phyloP scores from a whole-genome alignment of 2,113 vertebrate species.

The Zonotrichia leucophrys region DNA sequence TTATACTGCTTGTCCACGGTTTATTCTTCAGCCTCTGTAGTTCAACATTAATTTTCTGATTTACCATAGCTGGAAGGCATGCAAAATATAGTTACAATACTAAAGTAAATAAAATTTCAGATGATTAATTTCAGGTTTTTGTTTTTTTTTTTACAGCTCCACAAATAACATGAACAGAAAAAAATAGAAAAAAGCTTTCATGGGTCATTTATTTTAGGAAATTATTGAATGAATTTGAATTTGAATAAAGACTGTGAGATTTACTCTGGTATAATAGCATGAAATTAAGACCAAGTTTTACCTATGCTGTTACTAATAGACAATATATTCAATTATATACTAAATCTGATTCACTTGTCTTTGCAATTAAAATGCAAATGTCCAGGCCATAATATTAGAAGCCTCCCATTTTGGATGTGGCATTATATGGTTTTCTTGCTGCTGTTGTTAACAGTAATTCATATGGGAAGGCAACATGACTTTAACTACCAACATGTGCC shows the following conservation, averaged over 20 bases:
- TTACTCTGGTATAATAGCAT: neutral
- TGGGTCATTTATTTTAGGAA: neutral
- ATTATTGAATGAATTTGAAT: neutral
- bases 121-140: neutral
- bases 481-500: neutral
- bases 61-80: neutral
- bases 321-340: neutral
- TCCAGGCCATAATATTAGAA: neutral
- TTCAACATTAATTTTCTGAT: neutral
- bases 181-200: neutral
- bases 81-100: neutral
- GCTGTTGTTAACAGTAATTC: neutral
- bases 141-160: no score
- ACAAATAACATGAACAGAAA: neutral
- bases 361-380: constrained; percentile 24
- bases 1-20: neutral
- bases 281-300: neutral
- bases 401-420: neutral
- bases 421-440: neutral
- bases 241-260: neutral
- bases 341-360: neutral
- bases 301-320: neutral
- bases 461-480: neutral
- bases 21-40: neutral
- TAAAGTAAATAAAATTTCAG: neutral